These are phyloP conservation scores for Morus bassanus DNA, from an alignment of 2,797 vertebrate genomes.

Conservation along the genomic window DNA sequence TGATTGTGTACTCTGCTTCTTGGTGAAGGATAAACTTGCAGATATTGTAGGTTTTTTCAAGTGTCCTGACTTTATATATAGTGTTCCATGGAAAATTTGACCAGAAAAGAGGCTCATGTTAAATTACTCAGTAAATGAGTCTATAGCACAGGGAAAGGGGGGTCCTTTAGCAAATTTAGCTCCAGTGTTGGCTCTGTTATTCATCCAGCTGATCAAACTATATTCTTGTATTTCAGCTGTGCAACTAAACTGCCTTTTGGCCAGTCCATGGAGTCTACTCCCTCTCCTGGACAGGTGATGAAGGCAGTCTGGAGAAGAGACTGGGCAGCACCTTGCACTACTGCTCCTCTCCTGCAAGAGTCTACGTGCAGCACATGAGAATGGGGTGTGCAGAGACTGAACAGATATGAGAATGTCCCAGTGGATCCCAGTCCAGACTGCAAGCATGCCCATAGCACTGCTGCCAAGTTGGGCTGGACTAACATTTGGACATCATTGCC, in stretches of 20 bases:
- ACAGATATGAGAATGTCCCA: neutral
- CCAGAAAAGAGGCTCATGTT: neutral
- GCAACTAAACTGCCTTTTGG: neutral
- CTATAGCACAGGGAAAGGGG: neutral
- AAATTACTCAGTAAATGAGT: neutral
- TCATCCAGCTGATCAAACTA: neutral
- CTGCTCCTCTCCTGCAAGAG: neutral
- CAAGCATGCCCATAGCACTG: neutral
- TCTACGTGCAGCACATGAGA: neutral
- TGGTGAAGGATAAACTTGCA: neutral
- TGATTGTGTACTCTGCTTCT: neutral
- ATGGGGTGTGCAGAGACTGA: neutral
- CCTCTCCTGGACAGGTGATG: neutral
- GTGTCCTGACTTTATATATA: neutral
- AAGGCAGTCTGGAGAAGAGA: neutral
- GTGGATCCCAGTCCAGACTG: neutral
- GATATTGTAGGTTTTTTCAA: neutral
- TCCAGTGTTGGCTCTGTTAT: neutral
- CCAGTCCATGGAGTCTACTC: neutral
- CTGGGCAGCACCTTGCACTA: neutral
- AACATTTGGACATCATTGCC: neutral
- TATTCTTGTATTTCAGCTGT: neutral
- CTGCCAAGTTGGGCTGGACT: neutral
- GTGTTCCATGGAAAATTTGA: neutral
- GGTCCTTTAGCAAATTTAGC: neutral